phyloP scores from a whole-genome alignment of 2,113 vertebrate species.

The Sinocyclocheilus rhinocerous region DNA sequence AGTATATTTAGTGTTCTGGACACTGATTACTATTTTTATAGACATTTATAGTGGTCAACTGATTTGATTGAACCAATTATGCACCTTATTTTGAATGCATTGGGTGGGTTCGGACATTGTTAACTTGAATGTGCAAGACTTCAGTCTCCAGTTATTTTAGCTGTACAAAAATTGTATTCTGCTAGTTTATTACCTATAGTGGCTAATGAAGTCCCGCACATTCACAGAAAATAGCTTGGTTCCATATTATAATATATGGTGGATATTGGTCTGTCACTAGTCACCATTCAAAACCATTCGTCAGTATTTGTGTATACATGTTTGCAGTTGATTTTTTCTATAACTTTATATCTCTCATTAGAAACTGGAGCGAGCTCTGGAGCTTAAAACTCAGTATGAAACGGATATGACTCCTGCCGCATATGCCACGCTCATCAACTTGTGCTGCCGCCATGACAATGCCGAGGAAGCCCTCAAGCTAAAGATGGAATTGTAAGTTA shows the following conservation, averaged over 20 bases:
- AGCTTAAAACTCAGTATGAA: slow-evolving; percentile 88
- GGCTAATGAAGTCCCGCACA: background rate
- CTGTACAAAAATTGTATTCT: background rate
- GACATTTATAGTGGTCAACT: background rate
- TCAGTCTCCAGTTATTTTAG: background rate
- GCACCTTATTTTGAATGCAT: background rate
- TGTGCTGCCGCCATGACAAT: slow-evolving; percentile 89
- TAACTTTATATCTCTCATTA: slow-evolving; percentile 67
- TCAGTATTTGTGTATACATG: background rate
- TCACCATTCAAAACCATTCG: background rate
- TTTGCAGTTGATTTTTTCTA: background rate
- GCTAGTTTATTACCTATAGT: background rate
- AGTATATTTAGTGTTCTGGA: background rate
- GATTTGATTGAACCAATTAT: background rate
- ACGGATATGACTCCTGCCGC: slow-evolving; percentile 78
- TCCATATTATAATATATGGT: background rate
- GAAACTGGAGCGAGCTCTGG: slow-evolving; percentile 90
- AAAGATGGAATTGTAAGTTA: slow-evolving; percentile 94
- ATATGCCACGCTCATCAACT: slow-evolving; percentile 85
- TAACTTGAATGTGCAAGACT: background rate
- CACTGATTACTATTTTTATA: background rate
- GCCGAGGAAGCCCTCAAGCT: slow-evolving; percentile 89
- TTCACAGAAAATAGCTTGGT: background rate
- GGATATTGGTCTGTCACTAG: background rate
- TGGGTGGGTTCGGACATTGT: background rate